phyloP scores from a whole-genome alignment of 1,140 invertebrate species.

The Lycorma delicatula region DNA sequence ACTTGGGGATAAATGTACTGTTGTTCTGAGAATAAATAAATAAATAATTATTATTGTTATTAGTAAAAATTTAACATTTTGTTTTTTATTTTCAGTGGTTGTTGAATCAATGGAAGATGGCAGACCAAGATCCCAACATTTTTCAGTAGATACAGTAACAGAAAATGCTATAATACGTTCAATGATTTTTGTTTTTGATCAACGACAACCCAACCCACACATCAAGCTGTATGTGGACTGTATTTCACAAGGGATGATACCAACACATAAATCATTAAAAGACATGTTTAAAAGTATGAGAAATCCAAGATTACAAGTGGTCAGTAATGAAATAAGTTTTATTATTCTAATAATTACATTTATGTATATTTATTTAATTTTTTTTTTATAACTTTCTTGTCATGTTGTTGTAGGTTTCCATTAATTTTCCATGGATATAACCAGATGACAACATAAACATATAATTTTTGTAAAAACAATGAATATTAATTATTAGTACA shows the following conservation, averaged over 20 bases:
- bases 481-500: no score
- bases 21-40: no score
- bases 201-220: conserved; percentile 42
- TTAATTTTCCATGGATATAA: no score
- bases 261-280: conserved; percentile 40
- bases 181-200: conserved; percentile 45
- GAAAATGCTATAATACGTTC: conserved; percentile 42
- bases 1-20: no score
- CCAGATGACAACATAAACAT: no score
- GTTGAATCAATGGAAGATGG: conserved; percentile 47
- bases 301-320: conserved; percentile 36
- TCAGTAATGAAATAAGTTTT: conserved; percentile 27
- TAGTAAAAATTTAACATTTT: neutral
- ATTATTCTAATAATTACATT: neutral
- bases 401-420: no score
- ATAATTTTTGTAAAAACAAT: no score
- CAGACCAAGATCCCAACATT: conserved; percentile 39
- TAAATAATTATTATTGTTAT: neutral
- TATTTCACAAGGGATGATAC: conserved; percentile 43
- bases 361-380: neutral
- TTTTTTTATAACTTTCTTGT: no score
- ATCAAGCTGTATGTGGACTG: conserved; percentile 51
- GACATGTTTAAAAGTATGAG: conserved; percentile 39
- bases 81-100: conserved; percentile 42
- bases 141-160: conserved; percentile 44